Evolutionary conservation across 2,888 invertebrate species (phyloP).

Genomic region (Drosophila falleni): DNA sequence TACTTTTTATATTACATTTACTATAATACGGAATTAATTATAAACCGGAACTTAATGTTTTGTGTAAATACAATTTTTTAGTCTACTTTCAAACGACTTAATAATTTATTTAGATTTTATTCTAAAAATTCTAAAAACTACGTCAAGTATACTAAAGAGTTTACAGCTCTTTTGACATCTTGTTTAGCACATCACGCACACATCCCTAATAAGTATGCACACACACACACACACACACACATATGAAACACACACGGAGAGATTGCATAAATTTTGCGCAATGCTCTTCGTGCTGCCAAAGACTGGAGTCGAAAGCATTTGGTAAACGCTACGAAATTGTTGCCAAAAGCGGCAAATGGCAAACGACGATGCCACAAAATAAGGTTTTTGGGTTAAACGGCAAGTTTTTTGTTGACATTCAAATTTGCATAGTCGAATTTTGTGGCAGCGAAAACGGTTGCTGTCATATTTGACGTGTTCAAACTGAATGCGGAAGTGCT

Average conservation of each 20-base stretch:
- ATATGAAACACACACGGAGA: background rate
- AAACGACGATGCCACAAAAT: slow-evolving; percentile 63
- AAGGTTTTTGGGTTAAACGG: slow-evolving; percentile 80
- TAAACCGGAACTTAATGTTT: too few relatives aligned
- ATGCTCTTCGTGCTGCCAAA: slow-evolving; percentile 60
- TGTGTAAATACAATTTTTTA: too few relatives aligned
- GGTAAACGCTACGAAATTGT: slow-evolving; percentile 62
- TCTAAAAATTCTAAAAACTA: background rate
- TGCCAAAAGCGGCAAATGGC: slow-evolving; percentile 58
- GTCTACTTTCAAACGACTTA: background rate
- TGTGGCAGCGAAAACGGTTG: slow-evolving; percentile 47
- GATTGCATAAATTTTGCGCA: slow-evolving; percentile 61
- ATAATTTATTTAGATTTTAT: background rate
- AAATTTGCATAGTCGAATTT: slow-evolving; percentile 79
- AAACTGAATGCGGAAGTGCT: slow-evolving; percentile 72
- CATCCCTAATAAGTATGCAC: slow-evolving; percentile 46
- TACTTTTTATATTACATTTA: too few relatives aligned
- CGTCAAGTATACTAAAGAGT: slow-evolving; percentile 1
- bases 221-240: slow-evolving; percentile 16
- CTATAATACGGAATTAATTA: too few relatives aligned
- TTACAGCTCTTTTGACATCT: slow-evolving; percentile 5
- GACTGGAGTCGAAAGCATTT: slow-evolving; percentile 51
- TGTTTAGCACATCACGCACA: slow-evolving; percentile 43
- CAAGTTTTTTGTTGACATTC: slow-evolving; percentile 80
- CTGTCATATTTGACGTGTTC: slow-evolving; percentile 79